A percentile compares a stretch with the other conserved stretches of the same genome.
These are phyloP conservation scores for Bombus huntii DNA, from an alignment of 1,140 invertebrate genomes.

Conservation along the genomic window DNA sequence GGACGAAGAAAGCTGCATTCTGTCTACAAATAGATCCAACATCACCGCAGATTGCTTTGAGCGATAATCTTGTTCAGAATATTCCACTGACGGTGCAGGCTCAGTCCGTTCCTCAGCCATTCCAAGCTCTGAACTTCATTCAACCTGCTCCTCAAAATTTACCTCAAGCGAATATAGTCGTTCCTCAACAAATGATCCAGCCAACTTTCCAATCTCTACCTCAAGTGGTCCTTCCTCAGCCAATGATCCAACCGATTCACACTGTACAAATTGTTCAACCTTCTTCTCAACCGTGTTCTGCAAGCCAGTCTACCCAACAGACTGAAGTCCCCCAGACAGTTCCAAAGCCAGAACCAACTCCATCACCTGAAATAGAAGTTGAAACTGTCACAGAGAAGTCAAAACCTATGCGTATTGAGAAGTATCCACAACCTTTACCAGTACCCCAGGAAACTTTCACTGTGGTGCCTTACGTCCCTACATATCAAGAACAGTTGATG, in stretches of 20 bases:
- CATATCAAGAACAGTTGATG: background rate
- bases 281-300: background rate
- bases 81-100: background rate
- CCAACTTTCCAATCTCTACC: background rate
- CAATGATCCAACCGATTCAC: background rate
- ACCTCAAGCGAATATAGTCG: background rate
- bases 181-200: slow-evolving; percentile 9
- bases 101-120: background rate
- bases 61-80: background rate
- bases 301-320: background rate
- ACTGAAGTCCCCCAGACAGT: background rate
- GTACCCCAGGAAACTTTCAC: background rate
- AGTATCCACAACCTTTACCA: background rate
- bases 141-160: background rate
- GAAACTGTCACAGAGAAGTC: background rate
- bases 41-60: slow-evolving; percentile 1
- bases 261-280: slow-evolving; percentile 13
- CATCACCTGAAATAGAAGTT: background rate
- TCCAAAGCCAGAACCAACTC: background rate
- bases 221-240: background rate
- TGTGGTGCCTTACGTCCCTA: background rate
- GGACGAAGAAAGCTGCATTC: slow-evolving; percentile 51
- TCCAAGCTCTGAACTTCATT: background rate
- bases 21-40: slow-evolving; percentile 40
- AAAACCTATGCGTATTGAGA: background rate